Percentiles rank a stretch among this genome's conserved stretches.
Evolutionary conservation across 2,888 invertebrate species (phyloP).

Genomic region (Philereme transversata): DNA sequence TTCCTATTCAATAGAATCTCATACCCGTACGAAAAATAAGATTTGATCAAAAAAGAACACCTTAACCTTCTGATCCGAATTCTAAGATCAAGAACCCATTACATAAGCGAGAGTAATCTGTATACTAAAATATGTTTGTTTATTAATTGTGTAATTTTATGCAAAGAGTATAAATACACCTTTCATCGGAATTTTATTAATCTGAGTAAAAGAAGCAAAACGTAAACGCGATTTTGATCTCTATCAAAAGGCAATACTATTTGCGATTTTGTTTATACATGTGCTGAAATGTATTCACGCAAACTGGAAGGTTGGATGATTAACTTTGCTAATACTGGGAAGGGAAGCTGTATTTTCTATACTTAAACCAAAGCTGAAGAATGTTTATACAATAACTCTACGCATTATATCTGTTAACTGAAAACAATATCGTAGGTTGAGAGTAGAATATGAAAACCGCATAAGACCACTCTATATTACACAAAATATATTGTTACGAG

Average conservation of each 20-base stretch:
- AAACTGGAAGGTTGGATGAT: conserved; percentile 33
- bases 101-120: conserved; percentile 37
- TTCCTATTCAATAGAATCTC: background rate
- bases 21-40: conserved; percentile 2
- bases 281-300: conserved; percentile 41
- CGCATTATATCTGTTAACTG: conserved; percentile 12
- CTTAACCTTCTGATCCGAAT: conserved; percentile 33
- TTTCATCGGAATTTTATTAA: conserved; percentile 28
- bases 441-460: too few relatives aligned
- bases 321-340: conserved; percentile 33
- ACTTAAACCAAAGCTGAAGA: conserved; percentile 16
- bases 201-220: background rate
- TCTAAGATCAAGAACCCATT: conserved; percentile 45
- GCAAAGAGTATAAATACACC: background rate
- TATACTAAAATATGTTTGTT: conserved; percentile 28
- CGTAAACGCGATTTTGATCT: background rate
- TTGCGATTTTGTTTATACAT: conserved; percentile 23
- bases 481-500: too few relatives aligned
- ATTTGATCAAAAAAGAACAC: conserved; percentile 3
- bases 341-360: conserved; percentile 35
- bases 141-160: conserved; percentile 8
- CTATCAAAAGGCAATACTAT: background rate
- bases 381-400: conserved; percentile 29
- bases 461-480: too few relatives aligned
- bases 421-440: conserved; percentile 17